These are phyloP conservation scores for Sceliomorpha sp. DNA, from an alignment of 2,888 invertebrate species.

Conservation along the genomic window DNA sequence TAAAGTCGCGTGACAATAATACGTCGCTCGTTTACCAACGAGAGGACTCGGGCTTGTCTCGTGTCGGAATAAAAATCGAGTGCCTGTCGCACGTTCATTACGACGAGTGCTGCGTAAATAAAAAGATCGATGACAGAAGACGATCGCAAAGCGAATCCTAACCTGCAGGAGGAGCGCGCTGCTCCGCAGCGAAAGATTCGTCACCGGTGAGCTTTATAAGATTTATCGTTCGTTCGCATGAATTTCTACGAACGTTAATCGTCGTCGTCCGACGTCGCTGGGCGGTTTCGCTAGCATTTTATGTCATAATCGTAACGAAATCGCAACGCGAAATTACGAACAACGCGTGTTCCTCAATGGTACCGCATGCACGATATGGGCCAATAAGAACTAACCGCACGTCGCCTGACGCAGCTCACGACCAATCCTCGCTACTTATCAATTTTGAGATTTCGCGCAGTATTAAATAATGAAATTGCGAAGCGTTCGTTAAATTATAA, in stretches of 20 bases:
- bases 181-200: conserved; percentile 75
- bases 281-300: conserved; percentile 11
- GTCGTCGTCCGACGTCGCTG: conserved; percentile 7
- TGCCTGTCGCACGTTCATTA: not conserved
- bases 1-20: conserved; percentile 3
- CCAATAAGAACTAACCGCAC: conserved; percentile 62
- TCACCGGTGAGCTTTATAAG: conserved; percentile 76
- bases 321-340: conserved; percentile 7
- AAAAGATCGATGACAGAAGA: conserved; percentile 69
- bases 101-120: not conserved
- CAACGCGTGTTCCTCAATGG: conserved; percentile 64
- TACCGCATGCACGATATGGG: conserved; percentile 57
- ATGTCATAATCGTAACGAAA: conserved; percentile 31
- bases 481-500: not conserved
- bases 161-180: conserved; percentile 72
- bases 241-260: conserved; percentile 18
- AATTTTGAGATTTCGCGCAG: conserved; percentile 35
- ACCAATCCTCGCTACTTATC: conserved; percentile 66
- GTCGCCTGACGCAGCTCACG: conserved; percentile 72
- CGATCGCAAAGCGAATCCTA: conserved; percentile 68
- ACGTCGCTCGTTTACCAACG: not conserved
- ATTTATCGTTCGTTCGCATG: conserved; percentile 3
- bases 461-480: not conserved
- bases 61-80: conserved; percentile 1
- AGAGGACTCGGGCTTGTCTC: not conserved